A percentile compares a stretch with the other conserved stretches of the same genome.
These are phyloP conservation scores for Karalla daura DNA, from an alignment of 2,797 vertebrate species.

Conservation along the genomic window DNA sequence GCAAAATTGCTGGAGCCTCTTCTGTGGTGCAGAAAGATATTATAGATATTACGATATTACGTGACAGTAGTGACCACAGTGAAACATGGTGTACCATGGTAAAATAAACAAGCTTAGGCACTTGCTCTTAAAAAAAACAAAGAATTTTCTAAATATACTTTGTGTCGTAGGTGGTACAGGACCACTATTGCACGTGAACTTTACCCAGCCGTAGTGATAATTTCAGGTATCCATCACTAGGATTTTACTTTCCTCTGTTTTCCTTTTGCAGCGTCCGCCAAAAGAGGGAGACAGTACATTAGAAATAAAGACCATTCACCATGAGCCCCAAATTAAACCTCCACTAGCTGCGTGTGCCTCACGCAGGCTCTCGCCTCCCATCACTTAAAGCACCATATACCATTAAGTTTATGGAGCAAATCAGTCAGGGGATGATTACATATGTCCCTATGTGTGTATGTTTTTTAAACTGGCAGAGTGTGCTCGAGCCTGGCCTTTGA, in stretches of 20 bases:
- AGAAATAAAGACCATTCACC: constrained; percentile 45
- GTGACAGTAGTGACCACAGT: no score
- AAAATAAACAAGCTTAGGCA: no score
- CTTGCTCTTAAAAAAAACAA: no score
- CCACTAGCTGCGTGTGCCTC: background rate
- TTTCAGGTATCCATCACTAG: background rate
- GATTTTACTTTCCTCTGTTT: background rate
- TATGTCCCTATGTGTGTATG: background rate
- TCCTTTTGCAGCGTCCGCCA: constrained; percentile 36
- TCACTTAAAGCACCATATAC: background rate
- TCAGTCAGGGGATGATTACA: constrained; percentile 6
- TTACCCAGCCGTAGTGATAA: no score
- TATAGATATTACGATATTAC: no score
- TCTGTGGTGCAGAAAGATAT: no score
- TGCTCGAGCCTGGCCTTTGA: background rate
- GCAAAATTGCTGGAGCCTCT: no score
- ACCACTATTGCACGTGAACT: no score
- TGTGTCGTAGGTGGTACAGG: no score
- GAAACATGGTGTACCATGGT: no score
- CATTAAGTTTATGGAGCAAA: background rate
- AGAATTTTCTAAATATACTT: no score
- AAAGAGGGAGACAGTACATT: constrained; percentile 78
- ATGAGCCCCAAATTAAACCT: background rate
- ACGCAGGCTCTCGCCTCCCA: constrained; percentile 1
- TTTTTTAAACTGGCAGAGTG: background rate